Evolutionary conservation across 2,113 vertebrate species (phyloP), one percentile per base, ranked within the genome.

Genomic region (Rhinolophus sinicus): DNA sequence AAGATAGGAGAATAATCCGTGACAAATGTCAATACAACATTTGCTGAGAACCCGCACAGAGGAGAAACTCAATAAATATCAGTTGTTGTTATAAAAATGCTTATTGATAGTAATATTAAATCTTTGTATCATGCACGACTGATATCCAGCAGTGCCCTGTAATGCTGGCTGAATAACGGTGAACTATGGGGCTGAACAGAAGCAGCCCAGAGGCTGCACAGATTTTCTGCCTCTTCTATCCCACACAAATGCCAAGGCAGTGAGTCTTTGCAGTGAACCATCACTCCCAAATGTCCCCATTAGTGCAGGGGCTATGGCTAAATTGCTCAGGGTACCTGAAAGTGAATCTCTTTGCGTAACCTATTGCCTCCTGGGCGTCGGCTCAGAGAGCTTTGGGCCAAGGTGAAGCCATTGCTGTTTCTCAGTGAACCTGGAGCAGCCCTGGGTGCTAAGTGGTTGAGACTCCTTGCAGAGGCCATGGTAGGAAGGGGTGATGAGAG

Each of bases 51-150:
- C 28, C 60, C 7, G 54, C 16, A 7, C 4, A 1, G 62, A 30
- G 8, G 7, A 65, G 35, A 58, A 28, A 19, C n/a, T n/a, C 40
- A 0, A 3, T 28, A 10, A 26, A 28, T 2, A 18, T 1, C 8
- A 14, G 16, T 38, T 30, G 11, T 28, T 3, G 22, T 22, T 62
- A 4, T 9, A 8, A 28, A 9, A 24, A 38, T 1, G 26, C 67
- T 47, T 8, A 6, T 22, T 6, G 8, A n/a, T 35, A 6, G 44
- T 15, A 4, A n/a, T 22, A 50, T 5, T 35, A 21, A 54, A 11
- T 24, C 81, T n/a, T 18, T 14, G n/a, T 14, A 4, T 40, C 33
- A 2, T 18, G 12, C 3, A 7, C 1, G 0, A 40, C 54, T 0
- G 0, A 2, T 28, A 1, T 30, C 12, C 5, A 13, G 33, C 26